Conservation (phyloP, 1,140 invertebrate species). For the Drosophila neocordata region DNA sequence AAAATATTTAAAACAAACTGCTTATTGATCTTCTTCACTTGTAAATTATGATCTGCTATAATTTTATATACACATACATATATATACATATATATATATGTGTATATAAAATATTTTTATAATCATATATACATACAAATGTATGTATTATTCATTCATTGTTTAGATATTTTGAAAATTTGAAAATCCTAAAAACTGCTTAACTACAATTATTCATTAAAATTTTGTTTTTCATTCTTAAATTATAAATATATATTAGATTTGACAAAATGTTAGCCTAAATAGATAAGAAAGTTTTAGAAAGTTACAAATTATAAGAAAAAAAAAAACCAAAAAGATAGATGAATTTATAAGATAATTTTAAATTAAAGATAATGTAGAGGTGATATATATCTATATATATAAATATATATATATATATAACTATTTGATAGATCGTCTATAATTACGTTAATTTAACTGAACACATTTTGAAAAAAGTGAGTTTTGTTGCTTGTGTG, state of each 20-base stretch:
- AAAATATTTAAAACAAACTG: conserved; percentile 50
- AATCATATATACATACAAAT: background rate
- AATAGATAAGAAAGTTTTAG: conserved; percentile 18
- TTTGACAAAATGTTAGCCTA: conserved; percentile 36
- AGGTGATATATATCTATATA: conserved; percentile 25
- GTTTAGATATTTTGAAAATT: conserved; percentile 43
- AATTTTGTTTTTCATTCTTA: conserved; percentile 18
- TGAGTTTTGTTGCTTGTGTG: conserved; percentile 40
- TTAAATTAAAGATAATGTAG: conserved; percentile 26
- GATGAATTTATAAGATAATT: background rate
- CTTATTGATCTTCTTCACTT: conserved; percentile 5
- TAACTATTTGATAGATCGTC: conserved; percentile 58
- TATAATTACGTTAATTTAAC: conserved; percentile 77
- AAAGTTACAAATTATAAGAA: conserved; percentile 2
- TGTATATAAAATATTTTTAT: background rate
- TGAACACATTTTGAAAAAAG: conserved; percentile 74
- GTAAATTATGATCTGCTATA: conserved; percentile 26
- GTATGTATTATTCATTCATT: conserved; percentile 1
- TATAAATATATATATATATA: conserved; percentile 37
- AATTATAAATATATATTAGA: conserved; percentile 17
- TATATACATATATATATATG: conserved; percentile 3
- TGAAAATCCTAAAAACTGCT: conserved; percentile 71
- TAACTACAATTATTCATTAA: conserved; percentile 56
- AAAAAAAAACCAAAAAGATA: conserved; percentile 32
- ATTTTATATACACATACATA: conserved; percentile 14